Evolutionary conservation across 2,888 invertebrate species (phyloP).

Genomic region (Adineta ricciae): DNA sequence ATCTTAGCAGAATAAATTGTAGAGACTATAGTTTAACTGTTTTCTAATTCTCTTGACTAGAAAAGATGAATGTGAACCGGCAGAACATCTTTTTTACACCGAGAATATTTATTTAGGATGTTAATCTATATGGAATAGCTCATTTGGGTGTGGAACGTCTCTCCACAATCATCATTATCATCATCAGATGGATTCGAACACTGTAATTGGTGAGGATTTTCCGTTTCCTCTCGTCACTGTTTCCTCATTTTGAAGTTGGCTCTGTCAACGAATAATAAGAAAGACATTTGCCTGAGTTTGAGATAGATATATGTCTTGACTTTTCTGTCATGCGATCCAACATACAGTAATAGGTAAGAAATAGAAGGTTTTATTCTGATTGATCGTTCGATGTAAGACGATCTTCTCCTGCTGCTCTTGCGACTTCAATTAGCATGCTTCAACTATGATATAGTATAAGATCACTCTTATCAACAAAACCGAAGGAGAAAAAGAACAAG

Average conservation of each 20-base stretch:
- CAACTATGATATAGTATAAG: not conserved
- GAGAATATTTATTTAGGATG: not conserved
- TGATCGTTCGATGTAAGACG: not conserved
- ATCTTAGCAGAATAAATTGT: not conserved
- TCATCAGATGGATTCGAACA: not conserved
- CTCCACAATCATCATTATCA: constrained; percentile 7
- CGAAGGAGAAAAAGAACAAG: not conserved
- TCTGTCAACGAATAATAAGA: not conserved
- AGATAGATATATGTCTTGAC: not conserved
- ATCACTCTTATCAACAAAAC: not conserved
- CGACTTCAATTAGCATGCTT: not conserved
- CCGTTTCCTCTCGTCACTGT: not conserved
- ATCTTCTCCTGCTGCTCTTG: not conserved
- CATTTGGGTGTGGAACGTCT: not conserved
- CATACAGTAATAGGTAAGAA: not conserved
- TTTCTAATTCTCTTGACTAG: not conserved
- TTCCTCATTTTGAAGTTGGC: not conserved
- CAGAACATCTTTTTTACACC: not conserved
- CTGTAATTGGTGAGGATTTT: constrained; percentile 9
- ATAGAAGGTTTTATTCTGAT: not conserved
- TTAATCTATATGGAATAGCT: not conserved
- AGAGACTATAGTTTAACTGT: not conserved
- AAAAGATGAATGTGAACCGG: not conserved
- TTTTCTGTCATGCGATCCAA: not conserved
- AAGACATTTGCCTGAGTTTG: not conserved